Conservation (phyloP, 92 coral and sea anemone genomes). For the Isaurus tuberculatus region DNA sequence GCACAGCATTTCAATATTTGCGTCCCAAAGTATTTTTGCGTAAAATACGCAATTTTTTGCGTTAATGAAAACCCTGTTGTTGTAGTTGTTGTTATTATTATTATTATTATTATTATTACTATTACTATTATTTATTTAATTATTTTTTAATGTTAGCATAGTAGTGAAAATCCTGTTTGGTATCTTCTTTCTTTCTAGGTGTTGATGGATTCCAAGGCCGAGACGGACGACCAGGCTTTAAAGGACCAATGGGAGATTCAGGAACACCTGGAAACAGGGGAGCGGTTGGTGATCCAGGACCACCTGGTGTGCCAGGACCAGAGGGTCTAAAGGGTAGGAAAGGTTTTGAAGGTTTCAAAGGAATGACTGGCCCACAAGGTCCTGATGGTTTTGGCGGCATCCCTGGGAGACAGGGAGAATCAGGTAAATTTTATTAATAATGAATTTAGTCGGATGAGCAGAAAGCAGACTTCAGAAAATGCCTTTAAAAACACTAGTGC, state of each 20-base stretch:
- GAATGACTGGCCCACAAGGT: slow-evolving; percentile 17
- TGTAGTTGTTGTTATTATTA: no score
- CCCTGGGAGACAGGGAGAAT: slow-evolving; percentile 11
- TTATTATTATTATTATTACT: no score
- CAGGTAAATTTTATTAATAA: not conserved
- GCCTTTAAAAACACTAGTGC: no score
- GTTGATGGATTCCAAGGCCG: not conserved
- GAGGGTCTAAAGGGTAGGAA: not conserved
- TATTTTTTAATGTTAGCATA: no score
- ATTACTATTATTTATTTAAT: no score
- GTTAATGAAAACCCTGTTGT: no score
- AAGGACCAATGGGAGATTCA: slow-evolving; percentile 19
- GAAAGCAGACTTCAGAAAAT: no score
- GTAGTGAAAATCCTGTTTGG: not conserved
- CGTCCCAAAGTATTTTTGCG: no score
- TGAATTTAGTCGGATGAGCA: no score
- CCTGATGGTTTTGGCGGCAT: slow-evolving; percentile 22
- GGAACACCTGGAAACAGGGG: slow-evolving; percentile 19
- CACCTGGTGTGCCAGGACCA: not conserved
- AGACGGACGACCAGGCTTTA: slow-evolving; percentile 7
- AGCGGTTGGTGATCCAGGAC: slow-evolving; percentile 4
- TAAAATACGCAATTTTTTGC: no score
- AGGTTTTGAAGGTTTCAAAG: slow-evolving; percentile 14
- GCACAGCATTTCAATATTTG: no score
- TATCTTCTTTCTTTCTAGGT: slow-evolving; percentile 8